Evolutionary conservation across 2,797 vertebrate species (phyloP).

Genomic region (Lophotriccus pileatus): DNA sequence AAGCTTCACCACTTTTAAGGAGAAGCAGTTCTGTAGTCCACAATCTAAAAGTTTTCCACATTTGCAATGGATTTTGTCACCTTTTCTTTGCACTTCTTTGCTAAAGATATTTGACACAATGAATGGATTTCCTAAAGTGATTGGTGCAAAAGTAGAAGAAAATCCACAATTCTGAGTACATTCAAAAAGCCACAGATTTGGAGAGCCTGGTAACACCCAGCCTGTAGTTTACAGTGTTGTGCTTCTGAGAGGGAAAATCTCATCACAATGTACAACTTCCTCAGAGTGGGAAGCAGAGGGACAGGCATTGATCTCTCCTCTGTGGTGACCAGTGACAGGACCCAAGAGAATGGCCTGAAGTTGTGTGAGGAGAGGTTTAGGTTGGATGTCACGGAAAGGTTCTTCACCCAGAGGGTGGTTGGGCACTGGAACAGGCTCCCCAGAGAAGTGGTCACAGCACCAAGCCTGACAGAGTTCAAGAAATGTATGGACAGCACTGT

Average conservation of each 20-base stretch:
- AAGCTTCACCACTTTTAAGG: background rate
- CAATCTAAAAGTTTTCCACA: background rate
- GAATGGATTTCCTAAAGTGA: background rate
- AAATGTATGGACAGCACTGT: rapidly evolving
- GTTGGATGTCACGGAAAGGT: rapidly evolving
- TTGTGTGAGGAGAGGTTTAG: rapidly evolving
- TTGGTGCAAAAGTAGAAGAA: background rate
- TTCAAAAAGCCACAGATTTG: background rate
- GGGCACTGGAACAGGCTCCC: background rate
- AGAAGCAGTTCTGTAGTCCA: background rate
- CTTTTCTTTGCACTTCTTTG: background rate
- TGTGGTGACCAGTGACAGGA: background rate
- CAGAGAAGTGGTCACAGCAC: background rate
- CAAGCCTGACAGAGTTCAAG: background rate
- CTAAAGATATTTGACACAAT: background rate
- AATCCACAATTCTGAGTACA: background rate
- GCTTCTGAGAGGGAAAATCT: background rate
- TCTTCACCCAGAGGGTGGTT: rapidly evolving
- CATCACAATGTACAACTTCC: background rate
- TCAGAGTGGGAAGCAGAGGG: background rate
- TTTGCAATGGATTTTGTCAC: background rate
- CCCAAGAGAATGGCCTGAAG: background rate
- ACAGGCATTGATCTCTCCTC: background rate
- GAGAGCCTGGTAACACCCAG: background rate
- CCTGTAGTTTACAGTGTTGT: background rate